A percentile compares a stretch with the other conserved stretches of the same genome.
Evolutionary conservation across 1,140 invertebrate genomes (phyloP).

Genomic region (Dendroctonus valens): DNA sequence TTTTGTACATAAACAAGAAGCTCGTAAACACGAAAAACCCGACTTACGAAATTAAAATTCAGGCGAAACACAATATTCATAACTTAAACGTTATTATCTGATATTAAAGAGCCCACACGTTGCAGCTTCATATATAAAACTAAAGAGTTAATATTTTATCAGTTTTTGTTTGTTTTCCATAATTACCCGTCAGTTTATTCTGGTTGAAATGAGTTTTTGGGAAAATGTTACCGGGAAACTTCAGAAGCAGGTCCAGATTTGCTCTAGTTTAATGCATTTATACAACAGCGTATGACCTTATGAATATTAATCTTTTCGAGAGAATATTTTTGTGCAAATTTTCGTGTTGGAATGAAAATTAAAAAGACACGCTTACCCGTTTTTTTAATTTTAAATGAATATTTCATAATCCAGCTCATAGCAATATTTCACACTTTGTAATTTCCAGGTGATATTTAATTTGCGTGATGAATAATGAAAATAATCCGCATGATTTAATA

Average conservation of each 20-base stretch:
- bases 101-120: slow-evolving; percentile 21
- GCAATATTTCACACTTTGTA: too few relatives aligned
- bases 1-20: slow-evolving; percentile 12
- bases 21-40: slow-evolving; percentile 4
- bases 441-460: too few relatives aligned
- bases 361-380: too few relatives aligned
- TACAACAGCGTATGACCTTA: not conserved
- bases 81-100: slow-evolving; percentile 20
- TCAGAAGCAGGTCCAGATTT: slow-evolving; percentile 2
- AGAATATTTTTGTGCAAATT: not conserved
- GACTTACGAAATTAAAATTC: slow-evolving; percentile 19
- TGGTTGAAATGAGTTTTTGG: slow-evolving; percentile 8
- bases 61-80: slow-evolving; percentile 12
- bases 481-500: not conserved
- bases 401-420: not conserved
- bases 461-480: not conserved
- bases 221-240: slow-evolving; percentile 4
- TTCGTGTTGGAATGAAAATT: not conserved
- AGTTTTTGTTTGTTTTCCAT: slow-evolving; percentile 18
- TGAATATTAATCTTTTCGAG: slow-evolving; percentile 6
- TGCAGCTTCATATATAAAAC: slow-evolving; percentile 11
- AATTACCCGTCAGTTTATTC: slow-evolving; percentile 18
- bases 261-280: not conserved
- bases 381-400: too few relatives aligned
- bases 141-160: slow-evolving; percentile 13